Evolutionary conservation across 2,113 vertebrate genomes (phyloP).

Genomic region (Cisticola juncidis): DNA sequence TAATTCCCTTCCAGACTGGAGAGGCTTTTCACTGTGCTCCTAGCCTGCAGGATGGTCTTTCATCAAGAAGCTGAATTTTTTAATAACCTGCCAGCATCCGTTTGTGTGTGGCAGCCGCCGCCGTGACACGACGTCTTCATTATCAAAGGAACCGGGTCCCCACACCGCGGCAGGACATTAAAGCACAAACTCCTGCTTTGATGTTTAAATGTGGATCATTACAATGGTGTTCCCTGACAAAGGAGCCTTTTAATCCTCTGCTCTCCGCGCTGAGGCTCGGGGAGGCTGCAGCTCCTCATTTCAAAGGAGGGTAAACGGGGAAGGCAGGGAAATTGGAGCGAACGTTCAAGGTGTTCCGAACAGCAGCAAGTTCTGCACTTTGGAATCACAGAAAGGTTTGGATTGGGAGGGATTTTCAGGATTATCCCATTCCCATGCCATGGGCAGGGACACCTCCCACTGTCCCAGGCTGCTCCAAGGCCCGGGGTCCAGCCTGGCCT

Average conservation of each 20-base stretch:
- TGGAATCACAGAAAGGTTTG: neutral
- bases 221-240: constrained; percentile 64
- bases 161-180: constrained; percentile 75
- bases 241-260: constrained; percentile 62
- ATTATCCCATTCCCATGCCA: too few relatives aligned
- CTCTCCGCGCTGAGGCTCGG: constrained; percentile 20
- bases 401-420: neutral
- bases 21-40: constrained; percentile 76
- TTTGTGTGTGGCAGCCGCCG: constrained; percentile 70
- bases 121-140: constrained; percentile 78
- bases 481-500: neutral
- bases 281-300: neutral
- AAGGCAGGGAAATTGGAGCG: constrained; percentile 3
- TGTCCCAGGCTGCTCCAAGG: neutral
- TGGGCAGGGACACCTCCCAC: neutral
- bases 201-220: constrained; percentile 65
- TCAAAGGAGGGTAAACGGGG: neutral
- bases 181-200: constrained; percentile 78
- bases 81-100: constrained; percentile 84
- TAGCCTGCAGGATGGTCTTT: constrained; percentile 86
- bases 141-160: constrained; percentile 78
- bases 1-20: constrained; percentile 78
- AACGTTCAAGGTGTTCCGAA: neutral
- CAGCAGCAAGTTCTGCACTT: neutral
- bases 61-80: constrained; percentile 83